Evolutionary conservation across 2,797 vertebrate species (phyloP), one percentile per base, ranked within the genome.

Genomic region (Muraenolepis orangiensis): DNA sequence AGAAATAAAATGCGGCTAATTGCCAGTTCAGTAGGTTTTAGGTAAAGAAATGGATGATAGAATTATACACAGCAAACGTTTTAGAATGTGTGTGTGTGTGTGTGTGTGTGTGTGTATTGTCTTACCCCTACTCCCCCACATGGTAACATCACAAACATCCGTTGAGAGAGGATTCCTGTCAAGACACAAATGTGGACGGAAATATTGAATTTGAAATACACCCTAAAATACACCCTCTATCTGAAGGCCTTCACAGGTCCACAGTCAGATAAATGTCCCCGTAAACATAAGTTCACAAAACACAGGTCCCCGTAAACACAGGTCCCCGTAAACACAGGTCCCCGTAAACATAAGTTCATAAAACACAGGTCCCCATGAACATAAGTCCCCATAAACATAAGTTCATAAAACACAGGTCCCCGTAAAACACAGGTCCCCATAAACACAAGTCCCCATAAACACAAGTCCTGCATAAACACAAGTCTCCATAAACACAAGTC

Each of bases 111-210:
- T 67, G 66, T 18, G 20, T 72, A 66, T 69, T 73, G 28, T 77
- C 97, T 97, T 93, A 98, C 97, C 95, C 98, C 97, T 18, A 98
- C 95, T 51, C 97, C 98, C n/a, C 97, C 96, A 0, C 98, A 99
- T 69, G 97, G 96, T 85, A 99, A 90, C 96, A 98, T 96, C 88
- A 97, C 95, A 73, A 98, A 97, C 93, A 95, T 96, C 91, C 96
- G 88, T 91, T 98, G 96, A 6, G 96, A 96, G 28, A 91, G 88
- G 42, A 92, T 92, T 80, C 90, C 91, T 92, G 67, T 32, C 18
- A 69, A 69, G 0, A 74, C 68, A 10, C 8, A 20, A 72, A 72
- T 14, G 81, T 51, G 79, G 34, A 81, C 0, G 30, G 30, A 38
- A 36, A 70, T 1, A 40, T 32, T 46, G 31, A 28, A 64, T 72